Base-by-base conservation (phyloP, 2,797 vertebrate genomes). In the Salmo trutta region DNA sequence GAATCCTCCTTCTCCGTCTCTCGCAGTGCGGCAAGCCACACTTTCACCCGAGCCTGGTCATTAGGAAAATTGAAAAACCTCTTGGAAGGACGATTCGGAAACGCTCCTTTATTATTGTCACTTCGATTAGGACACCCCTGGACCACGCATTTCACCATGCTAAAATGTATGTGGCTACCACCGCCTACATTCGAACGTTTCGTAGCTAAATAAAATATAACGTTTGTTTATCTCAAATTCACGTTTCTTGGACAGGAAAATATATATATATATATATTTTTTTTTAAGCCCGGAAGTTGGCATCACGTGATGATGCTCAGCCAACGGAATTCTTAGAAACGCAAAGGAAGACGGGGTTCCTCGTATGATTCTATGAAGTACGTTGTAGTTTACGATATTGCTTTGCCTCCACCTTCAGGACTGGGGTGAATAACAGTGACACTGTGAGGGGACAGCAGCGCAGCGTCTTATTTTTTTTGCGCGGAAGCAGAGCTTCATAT, bases 81-180 rank as follows among this genome's bases (percentile, higher is more conserved):
- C 78, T 92, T 94, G 75, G 70, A 77, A 3, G 89, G 59, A 54
- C 89, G 80, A 36, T 71, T 82, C 66, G 21, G 75, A 14, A 78
- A 67, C 53, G 77, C 29, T 6, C 79, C 87, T 7, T 84, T 80
- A 77, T 75, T 83, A 0, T 81, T 27, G 21, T 82, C 82, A 29
- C 15, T 71, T 12, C 90, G 89, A 88, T 91, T 94, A 64, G 83
- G 87, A 83, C 94, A 95, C 12, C 91, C 91, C 3, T 90, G 86
- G 1, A 95, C 94, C 33, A 89, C 89, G 54, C 94, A 95, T 88
- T 92, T 94, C 75, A 91, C 92, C 93, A 94, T 94, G 41, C 2
- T 47, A 12, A 47, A 47, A 47, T 47, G 41, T 47, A 47, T 47
- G 41, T 12, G 56, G 54, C 19, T 16, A 16, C 8, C 3, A 10